phyloP scores from a whole-genome alignment of 2,113 vertebrate species.

The Etheostoma cragini region DNA sequence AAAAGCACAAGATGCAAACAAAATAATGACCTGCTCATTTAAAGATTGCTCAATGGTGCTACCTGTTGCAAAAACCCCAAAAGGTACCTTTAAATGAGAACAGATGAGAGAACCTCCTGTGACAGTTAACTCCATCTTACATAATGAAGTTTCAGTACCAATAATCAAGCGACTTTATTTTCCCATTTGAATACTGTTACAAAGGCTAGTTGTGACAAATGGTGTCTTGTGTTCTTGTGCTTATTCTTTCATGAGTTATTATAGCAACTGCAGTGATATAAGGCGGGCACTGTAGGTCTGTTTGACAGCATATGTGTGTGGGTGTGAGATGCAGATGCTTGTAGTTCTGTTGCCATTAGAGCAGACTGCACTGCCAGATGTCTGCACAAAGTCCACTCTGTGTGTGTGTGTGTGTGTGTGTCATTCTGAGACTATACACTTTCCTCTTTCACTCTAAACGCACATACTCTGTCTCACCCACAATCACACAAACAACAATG shows the following conservation, averaged over 20 bases:
- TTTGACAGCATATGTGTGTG: slow-evolving; percentile 23
- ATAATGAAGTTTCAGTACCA: neutral
- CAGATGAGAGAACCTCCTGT: neutral
- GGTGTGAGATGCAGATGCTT: slow-evolving; percentile 52
- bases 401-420: slow-evolving; percentile 26
- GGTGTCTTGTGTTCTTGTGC: slow-evolving; percentile 11
- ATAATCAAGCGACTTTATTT: neutral
- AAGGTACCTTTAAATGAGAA: neutral
- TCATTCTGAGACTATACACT: slow-evolving; percentile 16
- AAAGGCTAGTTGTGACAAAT: slow-evolving; percentile 33
- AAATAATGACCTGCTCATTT: neutral
- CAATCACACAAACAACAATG: slow-evolving; percentile 27
- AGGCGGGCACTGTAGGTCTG: neutral
- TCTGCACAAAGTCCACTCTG: slow-evolving; percentile 40
- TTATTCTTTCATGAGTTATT: slow-evolving; percentile 17
- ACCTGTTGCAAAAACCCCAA: no score
- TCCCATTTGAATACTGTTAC: neutral
- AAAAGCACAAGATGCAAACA: neutral
- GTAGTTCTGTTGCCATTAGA: slow-evolving; percentile 58
- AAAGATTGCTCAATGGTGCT: neutral
- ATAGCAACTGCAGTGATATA: slow-evolving; percentile 14
- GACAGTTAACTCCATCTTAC: neutral
- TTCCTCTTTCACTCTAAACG: slow-evolving; percentile 3
- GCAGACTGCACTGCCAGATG: slow-evolving; percentile 58
- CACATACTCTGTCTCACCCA: neutral